Conservation (phyloP, 2,113 vertebrate genomes). For the Heloderma charlesbogerti region DNA sequence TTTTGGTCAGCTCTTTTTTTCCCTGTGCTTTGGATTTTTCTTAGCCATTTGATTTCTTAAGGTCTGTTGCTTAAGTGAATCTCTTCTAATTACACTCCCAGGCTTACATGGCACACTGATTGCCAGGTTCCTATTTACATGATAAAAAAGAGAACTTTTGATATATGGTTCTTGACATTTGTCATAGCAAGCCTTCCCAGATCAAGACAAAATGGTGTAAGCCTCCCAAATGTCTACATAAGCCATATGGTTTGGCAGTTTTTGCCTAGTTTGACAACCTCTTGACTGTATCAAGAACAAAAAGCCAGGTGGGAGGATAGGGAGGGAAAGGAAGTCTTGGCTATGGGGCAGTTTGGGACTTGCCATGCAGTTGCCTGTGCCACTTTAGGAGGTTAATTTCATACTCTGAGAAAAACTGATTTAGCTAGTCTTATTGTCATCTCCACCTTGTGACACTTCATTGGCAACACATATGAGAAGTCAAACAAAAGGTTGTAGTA, state of each 20-base stretch:
- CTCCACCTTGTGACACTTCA: conserved; percentile 15
- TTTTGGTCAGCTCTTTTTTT: neutral
- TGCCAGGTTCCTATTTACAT: neutral
- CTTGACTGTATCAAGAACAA: neutral
- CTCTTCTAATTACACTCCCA: neutral
- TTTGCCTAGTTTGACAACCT: neutral
- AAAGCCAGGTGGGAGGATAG: neutral
- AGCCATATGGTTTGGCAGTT: neutral
- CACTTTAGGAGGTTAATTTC: neutral
- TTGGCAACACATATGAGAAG: neutral
- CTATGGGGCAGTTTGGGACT: neutral
- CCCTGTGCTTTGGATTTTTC: neutral
- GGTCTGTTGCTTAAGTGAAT: neutral
- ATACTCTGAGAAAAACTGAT: neutral
- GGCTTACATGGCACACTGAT: neutral
- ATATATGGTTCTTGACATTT: neutral
- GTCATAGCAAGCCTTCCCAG: no score
- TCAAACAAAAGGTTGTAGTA: neutral
- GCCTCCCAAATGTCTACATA: neutral
- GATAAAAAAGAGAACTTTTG: neutral
- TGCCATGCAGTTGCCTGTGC: neutral
- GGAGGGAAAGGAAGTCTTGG: neutral
- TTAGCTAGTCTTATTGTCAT: neutral
- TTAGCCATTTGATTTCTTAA: neutral
- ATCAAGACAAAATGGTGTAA: neutral